Conservation (phyloP, 2,797 vertebrate genomes). For the Poecile montanus region DNA sequence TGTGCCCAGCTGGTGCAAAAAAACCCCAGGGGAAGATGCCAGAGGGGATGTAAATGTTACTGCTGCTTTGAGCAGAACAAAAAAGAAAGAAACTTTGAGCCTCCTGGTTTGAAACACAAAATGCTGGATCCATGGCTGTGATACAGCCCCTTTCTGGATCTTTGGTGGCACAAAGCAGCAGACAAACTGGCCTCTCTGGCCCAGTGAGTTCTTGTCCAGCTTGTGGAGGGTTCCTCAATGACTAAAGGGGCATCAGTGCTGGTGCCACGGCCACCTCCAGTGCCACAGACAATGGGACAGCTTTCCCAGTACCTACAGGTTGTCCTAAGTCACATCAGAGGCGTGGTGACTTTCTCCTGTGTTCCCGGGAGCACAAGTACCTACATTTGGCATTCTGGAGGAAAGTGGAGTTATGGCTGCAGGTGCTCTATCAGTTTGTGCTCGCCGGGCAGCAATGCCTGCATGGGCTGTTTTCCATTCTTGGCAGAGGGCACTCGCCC, state of each 20-base stretch:
- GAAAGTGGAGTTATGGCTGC: neutral
- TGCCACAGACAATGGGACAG: fast-evolving
- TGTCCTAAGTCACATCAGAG: neutral
- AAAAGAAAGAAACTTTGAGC: neutral
- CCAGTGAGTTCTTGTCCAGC: neutral
- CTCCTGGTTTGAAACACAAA: neutral
- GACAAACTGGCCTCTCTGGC: neutral
- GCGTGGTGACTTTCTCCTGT: neutral
- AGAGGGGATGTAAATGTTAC: neutral
- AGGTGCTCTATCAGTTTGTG: neutral
- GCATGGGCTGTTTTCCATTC: fast-evolving
- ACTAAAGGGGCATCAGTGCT: neutral
- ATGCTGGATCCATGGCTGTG: neutral
- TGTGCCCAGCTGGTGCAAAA: neutral
- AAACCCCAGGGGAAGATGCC: neutral
- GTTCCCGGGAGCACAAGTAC: fast-evolving
- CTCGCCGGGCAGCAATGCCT: neutral
- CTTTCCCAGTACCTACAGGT: neutral
- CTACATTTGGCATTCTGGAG: fast-evolving
- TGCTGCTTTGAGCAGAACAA: neutral
- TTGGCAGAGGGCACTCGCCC: neutral
- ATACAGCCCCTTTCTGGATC: neutral
- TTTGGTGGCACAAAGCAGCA: neutral
- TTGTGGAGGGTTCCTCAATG: fast-evolving
- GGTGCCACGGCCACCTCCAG: neutral